A percentile compares a stretch with the other conserved stretches of the same genome.
These are phyloP conservation scores for Montipora cactus DNA, from an alignment of 64 coral and sea anemone genomes.

Conservation along the genomic window DNA sequence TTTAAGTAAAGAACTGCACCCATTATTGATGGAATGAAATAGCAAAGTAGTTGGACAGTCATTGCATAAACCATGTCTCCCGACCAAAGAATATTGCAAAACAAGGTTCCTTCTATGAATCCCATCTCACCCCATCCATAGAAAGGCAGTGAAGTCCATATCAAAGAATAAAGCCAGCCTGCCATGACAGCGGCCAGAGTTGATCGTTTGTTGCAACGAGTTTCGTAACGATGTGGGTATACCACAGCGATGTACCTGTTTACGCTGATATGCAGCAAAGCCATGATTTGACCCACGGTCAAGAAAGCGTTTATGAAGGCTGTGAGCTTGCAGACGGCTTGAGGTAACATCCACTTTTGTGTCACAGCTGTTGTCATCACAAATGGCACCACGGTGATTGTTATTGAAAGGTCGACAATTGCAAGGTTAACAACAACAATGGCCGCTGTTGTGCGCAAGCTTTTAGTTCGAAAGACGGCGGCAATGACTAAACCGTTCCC, in stretches of 20 bases:
- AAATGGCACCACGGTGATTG: conserved; percentile 87
- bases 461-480: conserved; percentile 78
- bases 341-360: conserved; percentile 57
- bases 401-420: conserved; percentile 78
- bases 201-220: conserved; percentile 64
- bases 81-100: conserved; percentile 93
- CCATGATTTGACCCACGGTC: conserved; percentile 90
- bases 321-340: conserved; percentile 59
- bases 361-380: conserved; percentile 76
- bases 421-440: conserved; percentile 90
- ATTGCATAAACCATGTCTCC: conserved; percentile 72
- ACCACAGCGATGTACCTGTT: conserved; percentile 89
- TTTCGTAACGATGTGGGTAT: conserved; percentile 84
- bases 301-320: conserved; percentile 96
- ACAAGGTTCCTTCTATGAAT: conserved; percentile 89
- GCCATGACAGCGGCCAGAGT: conserved; percentile 66
- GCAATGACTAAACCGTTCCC: conserved; percentile 80
- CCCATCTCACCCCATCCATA: conserved; percentile 92
- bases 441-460: conserved; percentile 70
- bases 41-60: conserved; percentile 76
- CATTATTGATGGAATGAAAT: conserved; percentile 79
- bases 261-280: conserved; percentile 89
- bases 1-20: conserved; percentile 67
- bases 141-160: conserved; percentile 93
- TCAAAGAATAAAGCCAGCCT: conserved; percentile 78